Evolutionary conservation across 2,888 invertebrate genomes (phyloP).

Genomic region (Heterodera filipjevi): DNA sequence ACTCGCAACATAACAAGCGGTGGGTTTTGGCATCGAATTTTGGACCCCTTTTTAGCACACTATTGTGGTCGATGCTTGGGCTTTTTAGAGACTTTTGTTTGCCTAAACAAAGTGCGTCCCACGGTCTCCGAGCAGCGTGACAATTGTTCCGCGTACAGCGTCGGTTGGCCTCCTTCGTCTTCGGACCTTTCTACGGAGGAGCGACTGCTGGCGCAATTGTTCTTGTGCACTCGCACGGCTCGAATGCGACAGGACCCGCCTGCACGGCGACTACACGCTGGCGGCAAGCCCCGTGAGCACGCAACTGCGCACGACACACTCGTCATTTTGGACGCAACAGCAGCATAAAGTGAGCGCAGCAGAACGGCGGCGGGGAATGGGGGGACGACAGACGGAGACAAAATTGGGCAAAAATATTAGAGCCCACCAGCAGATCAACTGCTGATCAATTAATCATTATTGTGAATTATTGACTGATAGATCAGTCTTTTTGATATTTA

Average conservation of each 20-base stretch:
- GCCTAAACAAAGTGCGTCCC: conserved; percentile 88
- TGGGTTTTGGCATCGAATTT: not conserved
- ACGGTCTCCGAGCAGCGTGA: conserved; percentile 79
- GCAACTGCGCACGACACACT: conserved; percentile 56
- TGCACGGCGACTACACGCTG: conserved; percentile 25
- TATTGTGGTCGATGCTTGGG: too few species aligned
- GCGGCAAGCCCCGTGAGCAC: conserved; percentile 44
- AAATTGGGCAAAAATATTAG: too few species aligned
- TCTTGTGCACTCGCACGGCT: not conserved
- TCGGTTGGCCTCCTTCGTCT: conserved; percentile 71
- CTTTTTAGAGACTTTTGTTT: conserved; percentile 77
- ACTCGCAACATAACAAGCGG: conserved; percentile 51
- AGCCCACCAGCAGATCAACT: too few species aligned
- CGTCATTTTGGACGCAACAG: conserved; percentile 55
- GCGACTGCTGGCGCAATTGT: conserved; percentile 12
- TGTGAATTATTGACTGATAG: too few species aligned
- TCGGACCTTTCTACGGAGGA: conserved; percentile 2
- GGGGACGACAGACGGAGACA: too few species aligned
- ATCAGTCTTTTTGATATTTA: too few species aligned
- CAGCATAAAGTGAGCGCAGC: conserved; percentile 15
- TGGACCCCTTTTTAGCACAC: too few species aligned
- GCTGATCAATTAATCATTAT: too few species aligned
- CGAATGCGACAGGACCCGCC: conserved; percentile 4
- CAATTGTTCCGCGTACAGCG: conserved; percentile 88
- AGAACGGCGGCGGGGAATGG: not conserved